Percentiles rank a stretch among this genome's conserved stretches.
phyloP scores from a whole-genome alignment of 1,140 invertebrate species.

The Rhyacophila brunnea region DNA sequence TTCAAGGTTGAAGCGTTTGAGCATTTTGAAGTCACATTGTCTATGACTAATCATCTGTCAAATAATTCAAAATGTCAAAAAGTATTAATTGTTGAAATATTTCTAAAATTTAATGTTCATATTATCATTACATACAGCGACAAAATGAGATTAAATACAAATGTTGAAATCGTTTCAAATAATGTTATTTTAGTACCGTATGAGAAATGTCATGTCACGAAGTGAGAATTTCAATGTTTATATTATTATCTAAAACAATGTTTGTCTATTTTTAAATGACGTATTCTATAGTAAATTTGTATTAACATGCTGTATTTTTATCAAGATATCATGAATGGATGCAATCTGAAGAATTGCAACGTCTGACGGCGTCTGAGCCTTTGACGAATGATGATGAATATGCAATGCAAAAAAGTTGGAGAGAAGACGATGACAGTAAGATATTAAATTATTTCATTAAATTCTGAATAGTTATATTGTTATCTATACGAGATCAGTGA shows the following conservation, averaged over 20 bases:
- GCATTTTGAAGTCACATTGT: too few relatives aligned
- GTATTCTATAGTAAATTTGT: neutral
- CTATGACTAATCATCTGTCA: too few relatives aligned
- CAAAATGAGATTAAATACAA: slow-evolving; percentile 15
- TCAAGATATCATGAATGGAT: slow-evolving; percentile 91
- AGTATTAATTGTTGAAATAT: too few relatives aligned
- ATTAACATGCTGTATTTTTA: neutral
- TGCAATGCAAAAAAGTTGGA: slow-evolving; percentile 88
- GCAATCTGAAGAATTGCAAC: slow-evolving; percentile 76
- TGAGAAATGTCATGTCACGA: slow-evolving; percentile 64
- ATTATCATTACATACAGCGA: too few relatives aligned
- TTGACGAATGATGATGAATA: slow-evolving; percentile 84
- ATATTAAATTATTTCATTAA: slow-evolving; percentile 17
- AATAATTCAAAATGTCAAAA: too few relatives aligned
- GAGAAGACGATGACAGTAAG: slow-evolving; percentile 80
- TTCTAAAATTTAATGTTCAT: too few relatives aligned
- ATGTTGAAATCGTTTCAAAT: slow-evolving; percentile 21
- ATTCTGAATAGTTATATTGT: too few relatives aligned
- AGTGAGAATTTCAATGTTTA: slow-evolving; percentile 49
- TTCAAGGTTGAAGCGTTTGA: too few relatives aligned
- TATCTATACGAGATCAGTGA: neutral
- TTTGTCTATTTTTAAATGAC: neutral
- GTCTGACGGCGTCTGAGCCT: slow-evolving; percentile 85
- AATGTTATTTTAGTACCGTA: slow-evolving; percentile 71
- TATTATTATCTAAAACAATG: neutral